Conservation (phyloP, 2,888 invertebrate species). For the Formica aserva region DNA sequence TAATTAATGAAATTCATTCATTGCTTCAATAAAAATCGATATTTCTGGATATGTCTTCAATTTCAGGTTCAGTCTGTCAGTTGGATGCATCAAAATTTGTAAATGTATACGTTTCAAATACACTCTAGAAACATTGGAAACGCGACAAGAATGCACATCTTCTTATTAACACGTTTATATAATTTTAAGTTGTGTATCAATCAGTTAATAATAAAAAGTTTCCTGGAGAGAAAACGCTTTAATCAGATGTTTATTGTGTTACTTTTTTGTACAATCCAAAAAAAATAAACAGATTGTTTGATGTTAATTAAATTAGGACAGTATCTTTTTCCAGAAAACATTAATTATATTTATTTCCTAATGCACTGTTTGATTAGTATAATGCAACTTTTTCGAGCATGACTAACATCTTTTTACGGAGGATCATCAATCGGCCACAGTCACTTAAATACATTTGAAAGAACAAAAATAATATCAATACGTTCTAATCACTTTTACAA, state of each 20-base stretch:
- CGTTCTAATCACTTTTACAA: not conserved
- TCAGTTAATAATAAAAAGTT: not conserved
- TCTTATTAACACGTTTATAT: constrained; percentile 31
- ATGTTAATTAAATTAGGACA: not conserved
- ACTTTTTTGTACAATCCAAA: not conserved
- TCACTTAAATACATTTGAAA: constrained; percentile 17
- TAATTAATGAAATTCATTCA: not conserved
- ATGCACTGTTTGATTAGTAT: not conserved
- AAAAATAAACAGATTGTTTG: not conserved
- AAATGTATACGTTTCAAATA: not conserved
- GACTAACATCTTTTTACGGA: not conserved
- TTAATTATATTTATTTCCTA: not conserved
- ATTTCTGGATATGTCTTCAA: constrained; percentile 47
- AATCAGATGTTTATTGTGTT: not conserved
- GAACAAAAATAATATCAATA: not conserved
- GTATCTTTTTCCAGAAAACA: not conserved
- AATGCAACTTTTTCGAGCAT: not conserved
- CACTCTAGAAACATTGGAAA: constrained; percentile 17
- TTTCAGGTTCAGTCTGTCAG: constrained; percentile 39
- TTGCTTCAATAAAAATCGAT: constrained; percentile 33
- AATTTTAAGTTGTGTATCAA: constrained; percentile 37
- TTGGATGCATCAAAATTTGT: constrained; percentile 25
- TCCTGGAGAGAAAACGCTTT: not conserved
- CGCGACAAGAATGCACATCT: constrained; percentile 17
- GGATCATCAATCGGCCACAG: constrained; percentile 7